These are phyloP conservation scores for Catagonus wagneri DNA, from an alignment of 2,113 vertebrate genomes.

Conservation along the genomic window DNA sequence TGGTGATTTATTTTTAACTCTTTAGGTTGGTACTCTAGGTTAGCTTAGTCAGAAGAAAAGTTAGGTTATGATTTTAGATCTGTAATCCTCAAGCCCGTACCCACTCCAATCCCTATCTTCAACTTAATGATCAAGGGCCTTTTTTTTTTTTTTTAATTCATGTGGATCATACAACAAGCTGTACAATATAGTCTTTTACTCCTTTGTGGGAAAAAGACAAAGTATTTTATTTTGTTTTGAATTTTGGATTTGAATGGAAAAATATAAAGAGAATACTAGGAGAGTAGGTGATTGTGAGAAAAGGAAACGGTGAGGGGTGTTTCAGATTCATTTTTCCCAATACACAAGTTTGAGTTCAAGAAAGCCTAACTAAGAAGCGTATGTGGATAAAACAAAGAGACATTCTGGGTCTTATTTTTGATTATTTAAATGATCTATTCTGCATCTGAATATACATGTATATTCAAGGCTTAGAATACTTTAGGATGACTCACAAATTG, in stretches of 20 bases:
- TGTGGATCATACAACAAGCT: background rate
- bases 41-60: background rate
- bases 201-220: background rate
- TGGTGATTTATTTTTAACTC: background rate
- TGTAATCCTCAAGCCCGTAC: background rate
- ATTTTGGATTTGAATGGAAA: background rate
- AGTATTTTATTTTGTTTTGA: background rate
- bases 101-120: no score
- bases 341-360: conserved; percentile 14
- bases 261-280: background rate
- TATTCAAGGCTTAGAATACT: background rate
- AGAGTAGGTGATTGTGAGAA: background rate
- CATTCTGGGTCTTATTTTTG: background rate
- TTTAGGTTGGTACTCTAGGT: background rate
- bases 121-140: background rate
- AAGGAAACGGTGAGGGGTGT: background rate
- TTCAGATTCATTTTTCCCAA: background rate
- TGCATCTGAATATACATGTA: background rate
- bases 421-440: background rate
- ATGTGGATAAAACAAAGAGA: background rate
- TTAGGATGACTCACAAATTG: background rate
- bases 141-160: background rate
- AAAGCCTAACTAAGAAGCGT: background rate
- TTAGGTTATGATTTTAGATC: background rate
- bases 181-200: background rate